Evolutionary conservation across 2,888 invertebrate genomes (phyloP).

Genomic region (Harmothoe impar): DNA sequence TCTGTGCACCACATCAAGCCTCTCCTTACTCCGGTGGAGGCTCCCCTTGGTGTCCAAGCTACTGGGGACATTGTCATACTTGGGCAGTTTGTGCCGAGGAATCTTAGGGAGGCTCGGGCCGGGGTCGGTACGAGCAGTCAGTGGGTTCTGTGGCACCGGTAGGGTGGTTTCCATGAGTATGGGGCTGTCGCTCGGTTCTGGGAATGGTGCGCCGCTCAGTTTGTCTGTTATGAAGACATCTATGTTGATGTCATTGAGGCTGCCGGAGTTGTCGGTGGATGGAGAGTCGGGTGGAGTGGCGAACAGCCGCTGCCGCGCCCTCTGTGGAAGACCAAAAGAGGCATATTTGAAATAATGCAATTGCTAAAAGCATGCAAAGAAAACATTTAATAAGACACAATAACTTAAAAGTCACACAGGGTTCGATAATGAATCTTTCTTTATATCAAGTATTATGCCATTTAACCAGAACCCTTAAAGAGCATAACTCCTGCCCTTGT

Average conservation of each 20-base stretch:
- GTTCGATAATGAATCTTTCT: too few relatives aligned
- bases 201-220: not conserved
- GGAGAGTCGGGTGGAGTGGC: not conserved
- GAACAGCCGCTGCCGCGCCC: constrained; percentile 11
- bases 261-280: not conserved
- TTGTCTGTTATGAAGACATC: constrained; percentile 44
- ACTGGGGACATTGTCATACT: constrained; percentile 8
- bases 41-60: not conserved
- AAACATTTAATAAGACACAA: too few relatives aligned
- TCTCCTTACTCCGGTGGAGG: not conserved
- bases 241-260: not conserved
- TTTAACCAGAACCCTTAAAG: too few relatives aligned
- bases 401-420: too few relatives aligned
- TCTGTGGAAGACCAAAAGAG: not conserved
- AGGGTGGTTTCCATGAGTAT: not conserved
- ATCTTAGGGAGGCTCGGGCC: not conserved
- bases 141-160: not conserved
- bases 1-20: not conserved
- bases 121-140: not conserved
- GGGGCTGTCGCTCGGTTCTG: not conserved
- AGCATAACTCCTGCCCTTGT: too few relatives aligned
- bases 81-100: not conserved
- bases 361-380: too few relatives aligned
- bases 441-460: too few relatives aligned
- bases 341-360: not conserved